Conservation (phyloP, 2,888 invertebrate species). For the Drosophila silvestris region DNA sequence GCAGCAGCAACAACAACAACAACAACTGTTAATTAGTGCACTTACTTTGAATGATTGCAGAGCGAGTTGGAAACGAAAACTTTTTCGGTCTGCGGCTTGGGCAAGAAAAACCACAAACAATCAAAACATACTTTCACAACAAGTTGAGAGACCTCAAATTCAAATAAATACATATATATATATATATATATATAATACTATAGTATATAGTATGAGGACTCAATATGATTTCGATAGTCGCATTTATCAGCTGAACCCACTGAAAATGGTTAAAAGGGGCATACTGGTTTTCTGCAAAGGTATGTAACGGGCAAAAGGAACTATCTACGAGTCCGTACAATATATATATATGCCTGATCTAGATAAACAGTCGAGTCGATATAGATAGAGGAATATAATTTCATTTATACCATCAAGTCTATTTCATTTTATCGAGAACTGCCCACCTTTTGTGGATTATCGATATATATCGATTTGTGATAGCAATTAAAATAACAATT, state of each 20-base stretch:
- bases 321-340: fast-evolving
- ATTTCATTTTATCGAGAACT: background rate
- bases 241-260: slow-evolving; percentile 54
- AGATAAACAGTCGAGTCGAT: background rate
- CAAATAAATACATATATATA: slow-evolving; percentile 16
- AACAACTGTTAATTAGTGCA: slow-evolving; percentile 74
- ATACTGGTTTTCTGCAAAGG: no score
- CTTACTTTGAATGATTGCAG: slow-evolving; percentile 53
- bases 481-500: background rate
- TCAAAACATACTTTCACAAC: slow-evolving; percentile 15
- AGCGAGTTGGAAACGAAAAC: background rate
- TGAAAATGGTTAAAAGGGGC: background rate
- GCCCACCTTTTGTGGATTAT: background rate
- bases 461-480: background rate
- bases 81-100: background rate
- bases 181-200: background rate
- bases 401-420: no score
- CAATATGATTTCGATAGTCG: slow-evolving; percentile 20
- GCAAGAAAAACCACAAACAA: slow-evolving; percentile 25
- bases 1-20: slow-evolving; percentile 44
- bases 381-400: background rate
- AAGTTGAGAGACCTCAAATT: slow-evolving; percentile 42
- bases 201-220: background rate
- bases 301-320: background rate
- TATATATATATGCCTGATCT: background rate